A percentile compares a stretch with the other conserved stretches of the same genome.
phyloP scores from a whole-genome alignment of 92 coral and sea anemone species.

The Diadumene lineata region DNA sequence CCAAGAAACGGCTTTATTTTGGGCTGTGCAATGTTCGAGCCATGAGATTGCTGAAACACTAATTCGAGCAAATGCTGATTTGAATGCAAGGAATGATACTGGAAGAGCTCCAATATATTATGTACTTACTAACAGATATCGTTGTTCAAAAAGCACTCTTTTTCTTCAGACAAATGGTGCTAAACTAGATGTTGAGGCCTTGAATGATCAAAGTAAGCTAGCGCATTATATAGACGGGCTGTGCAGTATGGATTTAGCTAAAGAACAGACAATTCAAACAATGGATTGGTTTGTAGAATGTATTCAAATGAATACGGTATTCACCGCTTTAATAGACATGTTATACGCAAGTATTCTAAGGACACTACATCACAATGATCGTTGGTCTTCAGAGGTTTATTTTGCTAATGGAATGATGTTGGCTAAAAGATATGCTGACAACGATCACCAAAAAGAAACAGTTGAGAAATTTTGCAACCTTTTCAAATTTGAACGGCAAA shows the following conservation, averaged over 20 bases:
- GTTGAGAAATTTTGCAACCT: no score
- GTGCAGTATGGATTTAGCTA: no score
- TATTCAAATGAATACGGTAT: neutral
- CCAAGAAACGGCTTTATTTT: neutral
- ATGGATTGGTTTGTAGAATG: no score
- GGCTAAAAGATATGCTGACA: neutral
- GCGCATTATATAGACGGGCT: no score
- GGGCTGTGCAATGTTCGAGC: neutral
- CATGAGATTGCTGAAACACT: neutral
- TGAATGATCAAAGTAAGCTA: no score
- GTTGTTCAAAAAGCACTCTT: neutral
- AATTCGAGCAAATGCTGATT: neutral
- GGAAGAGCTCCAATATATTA: slow-evolving; percentile 10
- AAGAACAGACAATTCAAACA: neutral
- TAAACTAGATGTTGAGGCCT: slow-evolving; percentile 14
- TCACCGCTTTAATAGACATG: neutral
- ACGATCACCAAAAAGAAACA: no score
- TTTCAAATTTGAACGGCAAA: no score
- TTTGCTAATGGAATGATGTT: neutral
- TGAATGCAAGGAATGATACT: neutral
- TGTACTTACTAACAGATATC: neutral
- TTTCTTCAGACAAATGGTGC: neutral
- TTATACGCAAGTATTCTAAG: neutral
- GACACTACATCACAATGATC: neutral
- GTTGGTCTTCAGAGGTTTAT: no score